These are phyloP conservation scores for Idaea straminata DNA, from an alignment of 2,888 invertebrate species.

Conservation along the genomic window DNA sequence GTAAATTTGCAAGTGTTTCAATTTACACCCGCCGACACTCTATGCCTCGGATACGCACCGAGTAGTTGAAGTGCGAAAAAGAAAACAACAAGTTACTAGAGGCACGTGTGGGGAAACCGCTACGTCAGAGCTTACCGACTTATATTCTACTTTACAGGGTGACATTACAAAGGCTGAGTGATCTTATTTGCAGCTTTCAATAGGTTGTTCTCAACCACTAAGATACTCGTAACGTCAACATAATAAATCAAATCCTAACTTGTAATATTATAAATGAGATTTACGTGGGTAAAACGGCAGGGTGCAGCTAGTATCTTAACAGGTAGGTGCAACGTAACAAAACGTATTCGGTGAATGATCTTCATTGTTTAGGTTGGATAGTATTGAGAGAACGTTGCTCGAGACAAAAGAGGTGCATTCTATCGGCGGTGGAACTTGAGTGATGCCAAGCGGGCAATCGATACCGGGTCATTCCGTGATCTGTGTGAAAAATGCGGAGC, in stretches of 20 bases:
- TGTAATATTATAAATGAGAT: too few relatives aligned
- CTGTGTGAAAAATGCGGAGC: slow-evolving; percentile 69
- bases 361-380: slow-evolving; percentile 7
- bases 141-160: slow-evolving; percentile 23
- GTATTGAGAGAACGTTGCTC: slow-evolving; percentile 32
- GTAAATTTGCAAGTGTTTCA: slow-evolving; percentile 81
- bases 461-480: slow-evolving; percentile 68
- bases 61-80: slow-evolving; percentile 75
- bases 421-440: slow-evolving; percentile 39
- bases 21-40: slow-evolving; percentile 77
- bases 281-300: too few relatives aligned
- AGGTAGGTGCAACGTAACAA: not conserved
- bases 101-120: slow-evolving; percentile 32
- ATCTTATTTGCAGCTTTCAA: slow-evolving; percentile 16
- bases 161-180: slow-evolving; percentile 20
- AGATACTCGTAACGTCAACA: not conserved
- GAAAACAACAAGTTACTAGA: slow-evolving; percentile 60
- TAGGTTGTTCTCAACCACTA: not conserved
- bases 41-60: slow-evolving; percentile 65
- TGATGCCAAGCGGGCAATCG: slow-evolving; percentile 60
- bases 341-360: not conserved
- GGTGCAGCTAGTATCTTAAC: too few relatives aligned
- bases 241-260: too few relatives aligned
- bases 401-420: slow-evolving; percentile 48
- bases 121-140: slow-evolving; percentile 30